These are phyloP conservation scores for Heterotis niloticus DNA, from an alignment of 2,113 vertebrate species.

Conservation along the genomic window DNA sequence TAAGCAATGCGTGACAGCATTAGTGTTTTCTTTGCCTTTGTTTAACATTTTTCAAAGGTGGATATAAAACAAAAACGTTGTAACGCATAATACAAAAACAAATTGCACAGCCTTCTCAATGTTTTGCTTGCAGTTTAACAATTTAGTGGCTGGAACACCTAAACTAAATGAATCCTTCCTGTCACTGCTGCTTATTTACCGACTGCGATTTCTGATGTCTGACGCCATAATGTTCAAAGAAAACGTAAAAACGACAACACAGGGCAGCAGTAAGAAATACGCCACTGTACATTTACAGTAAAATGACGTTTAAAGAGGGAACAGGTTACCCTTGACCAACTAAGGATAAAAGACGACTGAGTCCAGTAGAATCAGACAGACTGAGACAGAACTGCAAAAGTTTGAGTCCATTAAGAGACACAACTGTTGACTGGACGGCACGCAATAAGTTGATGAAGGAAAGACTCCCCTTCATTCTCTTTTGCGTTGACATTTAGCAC, in stretches of 20 bases:
- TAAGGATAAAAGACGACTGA: not conserved
- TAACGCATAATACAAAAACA: not conserved
- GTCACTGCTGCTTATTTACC: not conserved
- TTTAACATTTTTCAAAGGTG: not conserved
- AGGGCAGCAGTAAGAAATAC: not conserved
- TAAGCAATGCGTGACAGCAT: not conserved
- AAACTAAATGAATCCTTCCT: not conserved
- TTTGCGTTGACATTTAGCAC: not conserved
- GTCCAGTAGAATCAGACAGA: not conserved
- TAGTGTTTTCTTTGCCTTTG: not conserved
- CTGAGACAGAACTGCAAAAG: not conserved
- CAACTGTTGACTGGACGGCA: constrained; percentile 3
- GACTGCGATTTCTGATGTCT: not conserved
- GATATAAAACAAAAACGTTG: not conserved
- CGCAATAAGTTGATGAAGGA: not conserved
- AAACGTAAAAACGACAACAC: not conserved
- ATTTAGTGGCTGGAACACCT: not conserved
- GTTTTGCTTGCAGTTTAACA: not conserved
- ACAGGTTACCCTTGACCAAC: not conserved
- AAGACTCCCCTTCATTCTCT: not conserved
- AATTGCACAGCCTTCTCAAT: not conserved
- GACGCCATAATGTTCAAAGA: not conserved
- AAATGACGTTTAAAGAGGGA: not conserved
- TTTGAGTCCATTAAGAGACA: not conserved
- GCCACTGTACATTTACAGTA: constrained; percentile 8